Conservation (phyloP, 2,888 invertebrate species). For the Masnerella sp. region DNA sequence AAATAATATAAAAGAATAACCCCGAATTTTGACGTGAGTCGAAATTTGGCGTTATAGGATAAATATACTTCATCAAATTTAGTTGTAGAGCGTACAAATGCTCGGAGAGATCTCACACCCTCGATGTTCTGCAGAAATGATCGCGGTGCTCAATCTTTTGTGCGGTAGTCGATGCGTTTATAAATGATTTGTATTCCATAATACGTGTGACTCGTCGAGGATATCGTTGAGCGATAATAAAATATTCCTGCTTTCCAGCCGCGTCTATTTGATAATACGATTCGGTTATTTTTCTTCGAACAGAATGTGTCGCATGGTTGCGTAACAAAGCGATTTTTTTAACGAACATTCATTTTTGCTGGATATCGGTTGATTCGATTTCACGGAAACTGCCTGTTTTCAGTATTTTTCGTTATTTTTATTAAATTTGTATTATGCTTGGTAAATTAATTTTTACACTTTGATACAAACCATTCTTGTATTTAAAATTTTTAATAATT, state of each 20-base stretch:
- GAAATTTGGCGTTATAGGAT: too few species aligned
- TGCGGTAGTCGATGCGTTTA: slow-evolving; percentile 2
- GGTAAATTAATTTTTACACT: too few species aligned
- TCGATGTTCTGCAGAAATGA: slow-evolving; percentile 7
- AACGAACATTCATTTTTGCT: neutral
- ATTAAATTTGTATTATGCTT: too few species aligned
- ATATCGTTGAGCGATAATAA: neutral
- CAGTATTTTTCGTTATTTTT: neutral
- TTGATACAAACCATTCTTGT: too few species aligned
- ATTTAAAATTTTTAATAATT: too few species aligned
- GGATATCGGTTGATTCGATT: too few species aligned
- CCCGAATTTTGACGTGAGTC: too few species aligned
- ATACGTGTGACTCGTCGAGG: neutral
- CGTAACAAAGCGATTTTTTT: slow-evolving; percentile 4
- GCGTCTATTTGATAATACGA: slow-evolving; percentile 1
- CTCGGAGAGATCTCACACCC: slow-evolving; percentile 15
- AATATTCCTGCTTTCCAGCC: neutral
- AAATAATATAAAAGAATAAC: too few species aligned
- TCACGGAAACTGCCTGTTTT: neutral
- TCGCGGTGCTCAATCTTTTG: slow-evolving; percentile 21
- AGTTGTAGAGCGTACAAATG: too few species aligned
- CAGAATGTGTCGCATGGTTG: neutral
- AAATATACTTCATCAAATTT: too few species aligned
- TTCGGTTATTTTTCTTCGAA: slow-evolving; percentile 6
- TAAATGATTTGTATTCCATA: slow-evolving; percentile 21